These are phyloP conservation scores for Polyommatus icarus DNA, from an alignment of 2,888 invertebrate species.

Conservation along the genomic window DNA sequence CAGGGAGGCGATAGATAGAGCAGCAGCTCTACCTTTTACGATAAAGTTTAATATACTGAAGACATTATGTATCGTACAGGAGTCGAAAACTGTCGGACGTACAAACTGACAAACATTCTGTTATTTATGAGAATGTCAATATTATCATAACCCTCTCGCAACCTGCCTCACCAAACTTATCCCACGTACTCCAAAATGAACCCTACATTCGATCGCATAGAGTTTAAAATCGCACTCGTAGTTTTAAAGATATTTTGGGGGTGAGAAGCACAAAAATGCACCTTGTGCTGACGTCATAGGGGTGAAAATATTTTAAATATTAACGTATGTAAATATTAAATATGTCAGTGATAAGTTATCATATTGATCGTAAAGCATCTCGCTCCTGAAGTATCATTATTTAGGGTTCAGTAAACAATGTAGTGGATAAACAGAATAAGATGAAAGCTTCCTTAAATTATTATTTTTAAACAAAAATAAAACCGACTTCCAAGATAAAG, in stretches of 20 bases:
- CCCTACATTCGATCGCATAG: background rate
- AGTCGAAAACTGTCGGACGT: conserved; percentile 16
- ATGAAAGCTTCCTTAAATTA: background rate
- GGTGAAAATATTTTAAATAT: background rate
- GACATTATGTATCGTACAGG: background rate
- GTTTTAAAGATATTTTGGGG: background rate
- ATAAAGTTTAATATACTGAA: background rate
- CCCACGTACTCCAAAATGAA: background rate
- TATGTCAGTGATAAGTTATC: conserved; percentile 7
- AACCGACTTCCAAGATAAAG: too few relatives aligned
- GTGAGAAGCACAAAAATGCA: background rate
- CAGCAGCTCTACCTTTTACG: too few relatives aligned
- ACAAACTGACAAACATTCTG: conserved; percentile 26
- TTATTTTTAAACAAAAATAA: too few relatives aligned
- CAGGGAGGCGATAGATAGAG: too few relatives aligned
- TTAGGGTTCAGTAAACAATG: conserved; percentile 3
- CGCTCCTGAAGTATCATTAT: background rate
- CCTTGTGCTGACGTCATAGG: background rate
- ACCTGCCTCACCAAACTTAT: background rate
- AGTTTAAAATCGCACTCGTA: background rate
- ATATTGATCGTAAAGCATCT: conserved; percentile 4
- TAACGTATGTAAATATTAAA: conserved; percentile 6
- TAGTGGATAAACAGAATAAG: background rate
- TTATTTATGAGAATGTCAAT: conserved; percentile 21
- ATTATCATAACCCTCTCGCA: conserved; percentile 27